A percentile compares a stretch with the other conserved stretches of the same genome.
Conservation (phyloP, 2,113 vertebrate genomes). For the Rousettus leschenaultii region DNA sequence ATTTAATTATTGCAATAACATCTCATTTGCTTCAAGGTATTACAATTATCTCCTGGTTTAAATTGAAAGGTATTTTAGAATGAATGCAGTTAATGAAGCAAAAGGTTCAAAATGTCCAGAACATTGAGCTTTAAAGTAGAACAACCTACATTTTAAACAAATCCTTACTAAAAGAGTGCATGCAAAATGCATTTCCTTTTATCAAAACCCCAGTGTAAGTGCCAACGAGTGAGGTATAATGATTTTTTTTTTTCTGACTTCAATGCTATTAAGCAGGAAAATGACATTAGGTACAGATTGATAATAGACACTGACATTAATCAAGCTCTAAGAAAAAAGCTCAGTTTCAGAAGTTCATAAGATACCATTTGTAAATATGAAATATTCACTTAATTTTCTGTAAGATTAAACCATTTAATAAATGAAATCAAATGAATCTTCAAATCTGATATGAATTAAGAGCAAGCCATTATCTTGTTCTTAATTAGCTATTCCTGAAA, state of each 20-base stretch:
- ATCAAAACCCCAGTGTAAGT: slow-evolving; percentile 48
- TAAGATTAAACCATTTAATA: slow-evolving; percentile 62
- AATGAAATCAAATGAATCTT: slow-evolving; percentile 64
- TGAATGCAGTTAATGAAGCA: slow-evolving; percentile 83
- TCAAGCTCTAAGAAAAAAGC: slow-evolving; percentile 47
- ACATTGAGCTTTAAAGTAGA: slow-evolving; percentile 77
- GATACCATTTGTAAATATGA: slow-evolving; percentile 63
- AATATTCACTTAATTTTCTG: slow-evolving; percentile 70
- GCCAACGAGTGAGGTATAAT: slow-evolving; percentile 65
- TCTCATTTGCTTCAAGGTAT: slow-evolving; percentile 84
- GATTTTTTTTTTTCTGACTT: slow-evolving; percentile 69
- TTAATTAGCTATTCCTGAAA: slow-evolving; percentile 41
- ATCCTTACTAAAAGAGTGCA: slow-evolving; percentile 48
- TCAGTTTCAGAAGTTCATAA: slow-evolving; percentile 65
- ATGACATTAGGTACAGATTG: slow-evolving; percentile 46
- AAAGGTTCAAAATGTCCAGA: slow-evolving; percentile 79
- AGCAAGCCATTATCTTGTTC: slow-evolving; percentile 40
- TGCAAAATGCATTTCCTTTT: slow-evolving; percentile 70
- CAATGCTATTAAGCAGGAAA: slow-evolving; percentile 63
- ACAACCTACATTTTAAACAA: slow-evolving; percentile 78
- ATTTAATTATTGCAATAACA: slow-evolving; percentile 85
- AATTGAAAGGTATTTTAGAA: slow-evolving; percentile 82
- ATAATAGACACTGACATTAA: slow-evolving; percentile 70
- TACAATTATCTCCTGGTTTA: slow-evolving; percentile 84
- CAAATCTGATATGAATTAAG: slow-evolving; percentile 48